These are phyloP conservation scores for Atrina japonica DNA, from an alignment of 2,888 invertebrate species.

Conservation along the genomic window DNA sequence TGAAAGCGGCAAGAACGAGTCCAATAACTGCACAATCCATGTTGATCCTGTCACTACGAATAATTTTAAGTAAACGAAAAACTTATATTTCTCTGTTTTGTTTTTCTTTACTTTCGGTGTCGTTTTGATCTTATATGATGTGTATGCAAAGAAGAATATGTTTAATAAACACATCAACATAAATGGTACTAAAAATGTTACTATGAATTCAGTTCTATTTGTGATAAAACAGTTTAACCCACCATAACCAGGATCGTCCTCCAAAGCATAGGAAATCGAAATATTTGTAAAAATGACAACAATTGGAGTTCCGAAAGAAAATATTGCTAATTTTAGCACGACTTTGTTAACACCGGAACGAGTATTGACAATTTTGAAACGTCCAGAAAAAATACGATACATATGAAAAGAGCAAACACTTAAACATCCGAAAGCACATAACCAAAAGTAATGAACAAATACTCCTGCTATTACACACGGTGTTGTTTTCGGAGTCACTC, in stretches of 20 bases:
- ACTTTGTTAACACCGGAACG: not conserved
- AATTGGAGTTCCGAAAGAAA: conserved; percentile 31
- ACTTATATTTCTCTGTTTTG: conserved; percentile 46
- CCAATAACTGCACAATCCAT: conserved; percentile 65
- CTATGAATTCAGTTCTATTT: conserved; percentile 26
- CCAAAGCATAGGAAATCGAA: conserved; percentile 19
- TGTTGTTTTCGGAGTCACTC: conserved; percentile 25
- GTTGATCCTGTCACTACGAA: conserved; percentile 64
- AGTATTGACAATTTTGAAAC: not conserved
- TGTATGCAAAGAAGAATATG: conserved; percentile 51
- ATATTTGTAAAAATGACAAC: conserved; percentile 35
- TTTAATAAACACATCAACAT: conserved; percentile 52
- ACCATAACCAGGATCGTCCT: conserved; percentile 49
- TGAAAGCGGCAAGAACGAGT: conserved; percentile 52
- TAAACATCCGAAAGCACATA: conserved; percentile 56
- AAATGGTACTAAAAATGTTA: conserved; percentile 58
- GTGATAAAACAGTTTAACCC: conserved; percentile 44
- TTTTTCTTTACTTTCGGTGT: conserved; percentile 34
- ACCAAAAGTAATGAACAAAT: conserved; percentile 57
- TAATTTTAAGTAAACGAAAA: conserved; percentile 60
- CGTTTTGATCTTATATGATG: conserved; percentile 50
- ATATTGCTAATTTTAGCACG: conserved; percentile 2
- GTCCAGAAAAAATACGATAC: conserved; percentile 48
- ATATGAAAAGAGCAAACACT: conserved; percentile 58
- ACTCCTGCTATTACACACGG: conserved; percentile 46